phyloP scores from a whole-genome alignment of 2,797 vertebrate genomes.

The Cyprinella venusta region DNA sequence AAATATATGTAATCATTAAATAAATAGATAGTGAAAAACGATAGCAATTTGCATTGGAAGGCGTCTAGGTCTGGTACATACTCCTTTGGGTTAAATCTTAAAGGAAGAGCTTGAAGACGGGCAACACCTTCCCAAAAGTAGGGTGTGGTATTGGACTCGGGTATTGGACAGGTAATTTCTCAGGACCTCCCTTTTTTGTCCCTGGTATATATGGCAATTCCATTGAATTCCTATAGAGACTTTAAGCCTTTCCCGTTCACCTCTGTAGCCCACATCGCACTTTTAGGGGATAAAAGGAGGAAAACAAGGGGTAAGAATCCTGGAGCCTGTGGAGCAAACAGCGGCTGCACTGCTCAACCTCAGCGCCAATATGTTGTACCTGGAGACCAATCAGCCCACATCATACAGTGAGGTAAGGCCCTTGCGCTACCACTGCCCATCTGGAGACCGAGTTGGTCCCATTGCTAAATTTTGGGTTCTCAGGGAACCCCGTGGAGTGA shows the following conservation, averaged over 20 bases:
- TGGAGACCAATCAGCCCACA: conserved; percentile 94
- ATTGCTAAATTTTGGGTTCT: conserved; percentile 13
- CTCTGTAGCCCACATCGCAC: conserved; percentile 73
- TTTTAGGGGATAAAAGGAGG: conserved; percentile 79
- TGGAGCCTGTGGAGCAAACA: conserved; percentile 98
- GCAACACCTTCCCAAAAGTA: conserved; percentile 66
- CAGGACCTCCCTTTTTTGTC: conserved; percentile 84
- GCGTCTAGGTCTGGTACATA: conserved; percentile 10
- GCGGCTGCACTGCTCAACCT: conserved; percentile 95
- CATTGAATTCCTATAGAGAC: conserved; percentile 86
- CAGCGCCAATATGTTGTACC: conserved; percentile 99
- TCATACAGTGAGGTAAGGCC: conserved; percentile 97
- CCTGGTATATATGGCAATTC: conserved; percentile 91
- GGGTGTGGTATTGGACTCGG: conserved; percentile 82
- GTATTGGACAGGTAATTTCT: conserved; percentile 92
- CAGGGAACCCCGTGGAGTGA: conserved; percentile 36
- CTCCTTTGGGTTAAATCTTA: conserved; percentile 60
- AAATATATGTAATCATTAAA: background rate
- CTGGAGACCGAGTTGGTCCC: conserved; percentile 18
- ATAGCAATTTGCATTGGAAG: background rate
- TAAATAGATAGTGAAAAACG: background rate
- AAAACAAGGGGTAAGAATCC: conserved; percentile 85
- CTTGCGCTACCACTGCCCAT: conserved; percentile 12
- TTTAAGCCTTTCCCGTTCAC: conserved; percentile 79
- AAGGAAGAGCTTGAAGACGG: conserved; percentile 56